Conservation (phyloP, 1,140 invertebrate genomes). For the Psilanteris sp. region DNA sequence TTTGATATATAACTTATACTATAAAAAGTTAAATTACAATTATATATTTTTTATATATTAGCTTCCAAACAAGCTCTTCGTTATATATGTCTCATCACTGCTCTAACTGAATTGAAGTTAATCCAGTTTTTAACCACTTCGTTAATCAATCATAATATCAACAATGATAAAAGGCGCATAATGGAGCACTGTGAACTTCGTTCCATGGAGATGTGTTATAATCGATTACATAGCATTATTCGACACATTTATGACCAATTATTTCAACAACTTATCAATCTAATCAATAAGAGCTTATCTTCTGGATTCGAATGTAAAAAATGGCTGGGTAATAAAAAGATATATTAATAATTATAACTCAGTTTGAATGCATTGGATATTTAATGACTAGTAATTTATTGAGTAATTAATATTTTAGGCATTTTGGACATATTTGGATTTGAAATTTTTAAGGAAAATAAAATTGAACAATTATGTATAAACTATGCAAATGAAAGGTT, state of each 20-base stretch:
- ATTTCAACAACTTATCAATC: conserved; percentile 66
- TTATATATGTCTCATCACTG: conserved; percentile 27
- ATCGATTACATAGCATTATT: conserved; percentile 68
- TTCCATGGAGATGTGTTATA: conserved; percentile 63
- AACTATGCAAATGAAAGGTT: conserved; percentile 87
- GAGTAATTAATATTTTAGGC: too few relatives aligned
- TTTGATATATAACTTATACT: too few relatives aligned
- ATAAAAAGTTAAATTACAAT: too few relatives aligned
- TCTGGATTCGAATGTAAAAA: conserved; percentile 40
- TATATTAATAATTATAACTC: too few relatives aligned
- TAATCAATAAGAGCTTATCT: conserved; percentile 61
- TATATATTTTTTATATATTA: too few relatives aligned
- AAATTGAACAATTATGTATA: conserved; percentile 88
- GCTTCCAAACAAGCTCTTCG: conserved; percentile 57
- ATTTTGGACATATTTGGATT: conserved; percentile 87
- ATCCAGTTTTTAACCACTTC: conserved; percentile 58
- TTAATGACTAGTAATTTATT: too few relatives aligned
- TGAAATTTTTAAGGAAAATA: conserved; percentile 85
- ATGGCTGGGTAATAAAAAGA: conserved; percentile 65
- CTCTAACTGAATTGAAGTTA: conserved; percentile 47
- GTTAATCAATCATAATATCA: conserved; percentile 51
- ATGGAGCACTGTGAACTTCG: conserved; percentile 60
- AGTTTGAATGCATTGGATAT: too few relatives aligned
- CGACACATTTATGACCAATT: conserved; percentile 68
- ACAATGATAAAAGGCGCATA: conserved; percentile 20